Base-by-base conservation (phyloP, 2,113 vertebrate genomes). In the Lasiurus borealis region DNA sequence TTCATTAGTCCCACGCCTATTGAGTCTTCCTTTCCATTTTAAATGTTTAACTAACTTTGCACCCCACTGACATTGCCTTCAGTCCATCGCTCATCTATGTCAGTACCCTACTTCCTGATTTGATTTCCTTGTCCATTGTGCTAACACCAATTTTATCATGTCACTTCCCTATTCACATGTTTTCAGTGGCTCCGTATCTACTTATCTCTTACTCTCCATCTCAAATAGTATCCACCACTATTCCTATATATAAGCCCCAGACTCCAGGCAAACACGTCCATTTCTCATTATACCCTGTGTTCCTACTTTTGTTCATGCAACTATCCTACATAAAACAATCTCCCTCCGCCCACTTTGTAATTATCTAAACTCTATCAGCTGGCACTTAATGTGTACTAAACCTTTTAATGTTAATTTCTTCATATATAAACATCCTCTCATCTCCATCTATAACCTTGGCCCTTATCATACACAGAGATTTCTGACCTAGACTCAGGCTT, bases 321-420 rank as follows among this genome's bases (percentile, higher is more conserved):
- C 18, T 95, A 10, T 93, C 68, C 40, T 64, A 36, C 11, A 34
- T 90, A 7, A 66, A 95, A 92, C 84, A 86, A 87, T 40, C 84
- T 87, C 29, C 73, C 52, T 46, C 69, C 18, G 1, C 73, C 4
- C 25, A 46, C 36, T 69, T 46, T 50, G 34, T 40, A 69, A 83
- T 62, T 75, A 73, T 80, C 82, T 34, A 83, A 87, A 40, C 34
- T 89, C 80, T 93, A 44, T 29, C n/a, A 80, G 31, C 31, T 80
- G 13, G 1, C 31, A 86, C 4, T 77, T 89, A 73, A 13, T 46
- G 19, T 59, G 52, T n/a, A 72, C 25, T 81, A 91, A 83, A 57
- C 6, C 16, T 92, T 71, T 76, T 81, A 68, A 52, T 14, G 19
- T 34, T 89, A 2, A 46, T 82, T 54, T 96, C 50, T 90, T 59